Evolutionary conservation across 1,140 invertebrate species (phyloP).

Genomic region (Drosophila ficusphila): DNA sequence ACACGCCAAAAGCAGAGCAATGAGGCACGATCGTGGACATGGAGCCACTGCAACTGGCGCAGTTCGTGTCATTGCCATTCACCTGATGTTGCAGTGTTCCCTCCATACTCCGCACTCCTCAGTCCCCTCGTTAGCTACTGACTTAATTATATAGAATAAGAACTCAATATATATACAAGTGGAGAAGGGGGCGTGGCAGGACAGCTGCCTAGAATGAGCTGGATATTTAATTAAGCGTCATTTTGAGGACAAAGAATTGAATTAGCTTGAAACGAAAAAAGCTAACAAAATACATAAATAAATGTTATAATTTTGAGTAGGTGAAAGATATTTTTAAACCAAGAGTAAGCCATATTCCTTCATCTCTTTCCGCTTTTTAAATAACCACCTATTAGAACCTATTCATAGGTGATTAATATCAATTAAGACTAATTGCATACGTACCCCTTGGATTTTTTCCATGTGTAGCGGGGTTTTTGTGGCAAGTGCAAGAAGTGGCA

Average conservation of each 20-base stretch:
- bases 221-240: slow-evolving; percentile 76
- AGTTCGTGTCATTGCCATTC: slow-evolving; percentile 78
- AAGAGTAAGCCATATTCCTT: no score
- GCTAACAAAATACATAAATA: no score
- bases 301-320: no score
- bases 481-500: slow-evolving; percentile 37
- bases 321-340: no score
- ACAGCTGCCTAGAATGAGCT: slow-evolving; percentile 50
- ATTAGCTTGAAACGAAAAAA: background rate
- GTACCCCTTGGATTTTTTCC: background rate
- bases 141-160: slow-evolving; percentile 73
- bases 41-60: slow-evolving; percentile 15
- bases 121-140: background rate
- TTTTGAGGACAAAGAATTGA: slow-evolving; percentile 51
- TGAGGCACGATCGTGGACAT: slow-evolving; percentile 51
- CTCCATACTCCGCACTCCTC: background rate
- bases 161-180: slow-evolving; percentile 52
- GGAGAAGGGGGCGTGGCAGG: slow-evolving; percentile 55
- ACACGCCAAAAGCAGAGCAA: slow-evolving; percentile 50
- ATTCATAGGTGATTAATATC: no score
- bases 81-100: slow-evolving; percentile 53
- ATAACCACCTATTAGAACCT: no score
- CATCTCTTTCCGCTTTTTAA: no score
- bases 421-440: background rate
- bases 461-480: slow-evolving; percentile 8